Evolutionary conservation across 2,888 invertebrate genomes (phyloP).

Genomic region (Acrobeloides nanus): DNA sequence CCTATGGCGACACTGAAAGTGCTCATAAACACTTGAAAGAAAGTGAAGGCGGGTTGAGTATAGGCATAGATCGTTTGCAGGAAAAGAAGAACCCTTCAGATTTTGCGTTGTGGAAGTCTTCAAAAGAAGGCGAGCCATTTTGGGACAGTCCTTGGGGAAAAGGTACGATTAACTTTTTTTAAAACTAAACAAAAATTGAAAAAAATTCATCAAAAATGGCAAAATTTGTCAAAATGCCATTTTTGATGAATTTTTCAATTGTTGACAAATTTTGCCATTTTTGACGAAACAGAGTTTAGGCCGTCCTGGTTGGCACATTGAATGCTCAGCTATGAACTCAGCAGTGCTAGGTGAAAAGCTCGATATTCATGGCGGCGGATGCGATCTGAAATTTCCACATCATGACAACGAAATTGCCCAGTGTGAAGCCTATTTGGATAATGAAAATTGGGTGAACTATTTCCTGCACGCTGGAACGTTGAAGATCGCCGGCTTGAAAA

Average conservation of each 20-base stretch:
- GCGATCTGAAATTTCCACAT: conserved; percentile 96
- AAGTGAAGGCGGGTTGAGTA: conserved; percentile 48
- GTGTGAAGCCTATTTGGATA: conserved; percentile 73
- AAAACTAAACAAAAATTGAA: no score
- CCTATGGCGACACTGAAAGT: conserved; percentile 74
- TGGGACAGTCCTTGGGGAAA: conserved; percentile 94
- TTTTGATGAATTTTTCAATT: no score
- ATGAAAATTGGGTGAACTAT: conserved; percentile 89
- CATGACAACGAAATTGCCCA: conserved; percentile 79
- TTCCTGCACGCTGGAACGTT: conserved; percentile 96
- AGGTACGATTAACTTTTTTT: no score
- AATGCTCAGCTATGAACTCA: conserved; percentile 96
- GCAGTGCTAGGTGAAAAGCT: conserved; percentile 73
- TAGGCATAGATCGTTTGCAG: conserved; percentile 31
- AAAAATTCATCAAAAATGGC: no score
- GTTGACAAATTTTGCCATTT: no score
- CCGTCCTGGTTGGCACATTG: conserved; percentile 98
- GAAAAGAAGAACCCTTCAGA: conserved; percentile 65
- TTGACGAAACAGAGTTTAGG: no score
- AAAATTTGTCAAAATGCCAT: no score
- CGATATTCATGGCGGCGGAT: conserved; percentile 86
- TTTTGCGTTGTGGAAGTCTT: conserved; percentile 96
- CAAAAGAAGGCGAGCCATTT: conserved; percentile 89
- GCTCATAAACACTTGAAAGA: conserved; percentile 54
- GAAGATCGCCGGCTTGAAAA: conserved; percentile 94